Evolutionary conservation across 1,140 invertebrate genomes (phyloP), one percentile per base, ranked within the genome.

Genomic region (Atta cephalotes): DNA sequence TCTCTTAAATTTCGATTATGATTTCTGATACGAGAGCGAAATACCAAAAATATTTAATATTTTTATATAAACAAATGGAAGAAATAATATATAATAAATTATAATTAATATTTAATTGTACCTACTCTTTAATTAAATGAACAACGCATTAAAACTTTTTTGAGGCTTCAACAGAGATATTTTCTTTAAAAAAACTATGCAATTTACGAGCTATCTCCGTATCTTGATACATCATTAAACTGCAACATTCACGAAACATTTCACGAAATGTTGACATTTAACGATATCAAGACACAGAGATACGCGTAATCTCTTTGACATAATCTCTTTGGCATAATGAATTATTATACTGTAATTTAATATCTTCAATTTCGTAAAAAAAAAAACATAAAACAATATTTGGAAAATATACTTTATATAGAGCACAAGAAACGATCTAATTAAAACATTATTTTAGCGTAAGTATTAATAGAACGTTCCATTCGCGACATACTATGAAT

Each of bases 381-480:
- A 14, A 76, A 7, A 45, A 12, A 2, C 9, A 39, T 45, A 77
- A 77, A 21, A 56, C 0, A n/a, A 49, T 35, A 31, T 31, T 31
- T 3, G 0, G 1, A 53, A 31, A 53, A 39, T 21, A 58, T 0
- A 25, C 28, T 53, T 39, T 35, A 58, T 60, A 62, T 31, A 82
- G 35, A 82, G 45, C 60, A 21, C 5, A 45, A 62, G 39, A 68
- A 68, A 21, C 45, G n/a, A 66, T 82, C n/a, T 49, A 39, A 5
- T 14, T 70, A 51, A 35, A 68, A 66, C 10, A 18, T 62, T 76
- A 84, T 62, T 74, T 3, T 62, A 76, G 14, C 45, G 10, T 25
- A 74, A 49, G 12, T 25, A 62, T 76, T 70, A 63, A 31, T 35
- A 60, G 45, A 76, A 62, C 28, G 65, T 72, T 21, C 51, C 49